Evolutionary conservation across 1,140 invertebrate species (phyloP).

Genomic region (Pentalonia nigronervosa): DNA sequence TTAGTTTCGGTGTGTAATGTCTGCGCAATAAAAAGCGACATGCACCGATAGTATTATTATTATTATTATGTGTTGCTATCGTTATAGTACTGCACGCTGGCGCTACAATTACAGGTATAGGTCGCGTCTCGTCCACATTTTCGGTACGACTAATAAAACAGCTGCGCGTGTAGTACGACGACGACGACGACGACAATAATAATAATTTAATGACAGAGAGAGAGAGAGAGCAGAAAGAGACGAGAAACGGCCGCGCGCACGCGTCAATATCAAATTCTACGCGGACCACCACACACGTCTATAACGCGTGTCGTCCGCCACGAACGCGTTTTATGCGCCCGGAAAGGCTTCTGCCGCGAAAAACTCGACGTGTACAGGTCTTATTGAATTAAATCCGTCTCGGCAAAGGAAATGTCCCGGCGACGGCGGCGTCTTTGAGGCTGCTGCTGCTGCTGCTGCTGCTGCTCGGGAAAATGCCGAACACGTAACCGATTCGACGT

Average conservation of each 20-base stretch:
- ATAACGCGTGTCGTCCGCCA: not conserved
- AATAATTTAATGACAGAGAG: not conserved
- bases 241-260: not conserved
- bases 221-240: not conserved
- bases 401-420: not conserved
- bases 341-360: not conserved
- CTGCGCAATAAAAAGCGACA: not conserved
- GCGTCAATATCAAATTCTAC: not conserved
- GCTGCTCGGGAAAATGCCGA: conserved; percentile 26
- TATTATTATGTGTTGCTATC: not conserved
- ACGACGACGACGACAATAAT: not conserved
- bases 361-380: not conserved
- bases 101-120: not conserved
- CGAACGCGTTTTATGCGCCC: not conserved
- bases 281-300: not conserved
- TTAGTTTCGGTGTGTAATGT: conserved; percentile 9
- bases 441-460: not conserved
- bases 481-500: conserved; percentile 49
- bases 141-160: not conserved
- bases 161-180: not conserved
- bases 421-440: not conserved
- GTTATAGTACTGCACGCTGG: not conserved
- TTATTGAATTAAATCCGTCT: conserved; percentile 48
- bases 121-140: not conserved
- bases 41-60: not conserved